phyloP scores from a whole-genome alignment of 2,888 invertebrate species.

The Lithophane leautieri region DNA sequence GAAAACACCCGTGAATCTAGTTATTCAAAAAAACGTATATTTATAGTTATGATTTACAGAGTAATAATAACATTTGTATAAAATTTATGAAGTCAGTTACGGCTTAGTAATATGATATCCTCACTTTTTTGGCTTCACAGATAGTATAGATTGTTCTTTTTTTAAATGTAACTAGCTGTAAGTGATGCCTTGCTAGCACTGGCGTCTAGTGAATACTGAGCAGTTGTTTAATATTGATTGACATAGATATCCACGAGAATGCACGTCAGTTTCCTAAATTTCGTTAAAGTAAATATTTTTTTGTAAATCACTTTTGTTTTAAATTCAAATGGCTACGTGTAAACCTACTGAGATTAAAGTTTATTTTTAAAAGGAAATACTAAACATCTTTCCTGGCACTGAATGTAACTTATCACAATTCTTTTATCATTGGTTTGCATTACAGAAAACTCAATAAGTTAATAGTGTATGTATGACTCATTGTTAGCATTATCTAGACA shows the following conservation, averaged over 20 bases:
- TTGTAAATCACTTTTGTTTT: conserved; percentile 24
- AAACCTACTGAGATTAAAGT: background rate
- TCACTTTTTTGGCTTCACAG: conserved; percentile 54
- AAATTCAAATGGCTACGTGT: conserved; percentile 12
- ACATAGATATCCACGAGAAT: conserved; percentile 30
- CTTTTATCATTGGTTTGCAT: background rate
- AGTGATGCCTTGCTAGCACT: conserved; percentile 41
- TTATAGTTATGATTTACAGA: conserved; percentile 18
- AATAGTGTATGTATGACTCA: conserved; percentile 11
- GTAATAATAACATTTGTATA: background rate
- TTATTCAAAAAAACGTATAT: background rate
- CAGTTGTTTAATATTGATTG: conserved; percentile 52
- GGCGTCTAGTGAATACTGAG: conserved; percentile 53
- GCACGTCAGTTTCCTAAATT: conserved; percentile 29
- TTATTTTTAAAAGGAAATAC: background rate
- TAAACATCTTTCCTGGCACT: background rate
- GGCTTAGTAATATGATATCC: conserved; percentile 37
- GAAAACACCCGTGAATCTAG: conserved; percentile 5
- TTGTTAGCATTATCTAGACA: conserved; percentile 14
- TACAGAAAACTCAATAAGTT: background rate
- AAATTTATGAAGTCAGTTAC: conserved; percentile 9
- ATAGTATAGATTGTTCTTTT: conserved; percentile 25
- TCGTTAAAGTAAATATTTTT: conserved; percentile 3
- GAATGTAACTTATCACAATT: background rate
- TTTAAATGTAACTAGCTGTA: conserved; percentile 11